A percentile compares a stretch with the other conserved stretches of the same genome.
Conservation (phyloP, 2,888 invertebrate genomes). For the Aspidiotus destructor region DNA sequence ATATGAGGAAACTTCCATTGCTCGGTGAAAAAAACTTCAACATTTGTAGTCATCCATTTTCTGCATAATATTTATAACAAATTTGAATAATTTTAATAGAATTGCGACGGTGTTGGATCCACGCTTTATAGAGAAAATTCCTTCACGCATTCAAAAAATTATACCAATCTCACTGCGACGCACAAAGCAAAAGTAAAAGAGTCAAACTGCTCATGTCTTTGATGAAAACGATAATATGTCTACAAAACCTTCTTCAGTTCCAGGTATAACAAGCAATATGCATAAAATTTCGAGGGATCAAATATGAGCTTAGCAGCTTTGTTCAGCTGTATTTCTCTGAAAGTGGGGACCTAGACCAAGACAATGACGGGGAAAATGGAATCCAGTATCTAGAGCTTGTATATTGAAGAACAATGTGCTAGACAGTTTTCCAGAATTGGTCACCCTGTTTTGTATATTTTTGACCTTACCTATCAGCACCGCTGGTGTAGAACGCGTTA, state of each 20-base stretch:
- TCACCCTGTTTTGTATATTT: conserved; percentile 5
- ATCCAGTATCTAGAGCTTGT: conserved; percentile 11
- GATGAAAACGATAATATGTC: too few species aligned
- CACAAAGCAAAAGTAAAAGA: too few species aligned
- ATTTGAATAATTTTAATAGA: too few species aligned
- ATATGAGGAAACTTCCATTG: not conserved
- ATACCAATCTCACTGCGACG: too few species aligned
- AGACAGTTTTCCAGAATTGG: conserved; percentile 20
- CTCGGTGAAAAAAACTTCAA: not conserved
- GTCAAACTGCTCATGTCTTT: too few species aligned
- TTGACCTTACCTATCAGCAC: conserved; percentile 15
- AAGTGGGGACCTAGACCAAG: conserved; percentile 5
- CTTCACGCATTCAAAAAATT: too few species aligned
- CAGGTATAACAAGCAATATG: too few species aligned
- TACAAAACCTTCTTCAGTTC: too few species aligned
- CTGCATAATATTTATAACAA: not conserved
- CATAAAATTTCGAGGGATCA: too few species aligned
- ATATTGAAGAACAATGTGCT: conserved; percentile 17
- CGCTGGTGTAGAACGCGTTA: conserved; percentile 16
- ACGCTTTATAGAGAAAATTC: too few species aligned
- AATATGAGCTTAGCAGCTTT: conserved; percentile 22
- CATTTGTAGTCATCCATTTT: not conserved
- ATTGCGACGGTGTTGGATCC: not conserved
- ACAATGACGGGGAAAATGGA: not conserved
- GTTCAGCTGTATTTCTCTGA: conserved; percentile 19